Percentiles rank a stretch among this genome's conserved stretches.
Evolutionary conservation across 1,140 invertebrate genomes (phyloP).

Genomic region (Cydia splendana): DNA sequence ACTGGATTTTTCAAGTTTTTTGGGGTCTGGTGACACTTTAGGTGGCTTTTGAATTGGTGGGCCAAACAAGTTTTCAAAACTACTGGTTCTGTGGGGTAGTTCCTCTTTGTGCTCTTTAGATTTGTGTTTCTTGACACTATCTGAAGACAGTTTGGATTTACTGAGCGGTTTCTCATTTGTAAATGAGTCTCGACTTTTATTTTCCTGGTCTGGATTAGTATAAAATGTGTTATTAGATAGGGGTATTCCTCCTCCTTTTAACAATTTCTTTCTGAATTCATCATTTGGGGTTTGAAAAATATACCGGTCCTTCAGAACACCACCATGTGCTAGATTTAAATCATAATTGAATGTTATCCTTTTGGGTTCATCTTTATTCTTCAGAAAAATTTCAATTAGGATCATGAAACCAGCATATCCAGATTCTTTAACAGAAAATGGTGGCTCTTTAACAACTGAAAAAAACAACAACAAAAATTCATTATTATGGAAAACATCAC

Average conservation of each 20-base stretch:
- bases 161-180: conserved; percentile 79
- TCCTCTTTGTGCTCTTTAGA: conserved; percentile 83
- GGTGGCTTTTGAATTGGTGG: conserved; percentile 86
- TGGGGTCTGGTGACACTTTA: conserved; percentile 84
- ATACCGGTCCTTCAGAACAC: conserved; percentile 87
- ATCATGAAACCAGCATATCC: conserved; percentile 97
- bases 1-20: conserved; percentile 82
- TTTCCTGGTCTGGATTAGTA: conserved; percentile 75
- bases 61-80: conserved; percentile 90
- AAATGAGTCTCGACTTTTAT: conserved; percentile 77
- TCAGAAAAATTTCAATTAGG: conserved; percentile 94
- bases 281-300: conserved; percentile 91
- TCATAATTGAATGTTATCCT: conserved; percentile 94
- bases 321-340: conserved; percentile 87
- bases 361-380: conserved; percentile 94
- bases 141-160: conserved; percentile 84
- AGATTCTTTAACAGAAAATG: conserved; percentile 94
- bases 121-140: conserved; percentile 85
- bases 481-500: background rate
- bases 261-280: conserved; percentile 92
- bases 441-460: conserved; percentile 92
- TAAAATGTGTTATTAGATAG: conserved; percentile 70
- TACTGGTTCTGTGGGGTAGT: conserved; percentile 81
- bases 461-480: conserved; percentile 43
- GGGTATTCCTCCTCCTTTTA: conserved; percentile 90